Conservation (phyloP, 2,797 vertebrate species). For the Smutsia gigantea region DNA sequence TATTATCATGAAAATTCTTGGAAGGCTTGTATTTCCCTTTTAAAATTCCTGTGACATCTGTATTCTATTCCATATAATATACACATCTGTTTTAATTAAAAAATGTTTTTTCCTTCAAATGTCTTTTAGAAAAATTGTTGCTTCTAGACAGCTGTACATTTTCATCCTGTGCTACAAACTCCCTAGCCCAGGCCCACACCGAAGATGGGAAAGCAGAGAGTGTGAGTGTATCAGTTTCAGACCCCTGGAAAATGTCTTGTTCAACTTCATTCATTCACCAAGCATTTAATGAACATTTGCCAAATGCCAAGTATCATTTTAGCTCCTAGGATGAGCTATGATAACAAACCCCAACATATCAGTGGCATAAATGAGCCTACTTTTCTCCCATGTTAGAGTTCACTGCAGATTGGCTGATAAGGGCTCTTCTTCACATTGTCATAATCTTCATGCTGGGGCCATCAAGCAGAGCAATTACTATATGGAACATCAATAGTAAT, state of each 20-base stretch:
- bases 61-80: background rate
- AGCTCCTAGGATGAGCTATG: background rate
- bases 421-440: background rate
- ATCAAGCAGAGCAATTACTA: background rate
- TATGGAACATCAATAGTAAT: background rate
- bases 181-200: background rate
- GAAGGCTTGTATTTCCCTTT: background rate
- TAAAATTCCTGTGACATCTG: background rate
- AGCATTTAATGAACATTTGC: background rate
- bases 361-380: background rate
- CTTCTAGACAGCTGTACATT: background rate
- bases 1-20: background rate
- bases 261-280: background rate
- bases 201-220: background rate
- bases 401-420: background rate
- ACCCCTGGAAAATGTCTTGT: background rate
- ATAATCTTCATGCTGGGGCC: background rate
- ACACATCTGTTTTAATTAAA: background rate
- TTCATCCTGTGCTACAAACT: background rate
- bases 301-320: background rate
- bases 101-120: background rate
- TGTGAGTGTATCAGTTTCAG: background rate
- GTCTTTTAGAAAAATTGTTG: background rate
- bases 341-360: background rate
- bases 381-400: background rate